phyloP scores from a whole-genome alignment of 2,797 vertebrate genomes.

The Hydrocynus forskahlii region DNA sequence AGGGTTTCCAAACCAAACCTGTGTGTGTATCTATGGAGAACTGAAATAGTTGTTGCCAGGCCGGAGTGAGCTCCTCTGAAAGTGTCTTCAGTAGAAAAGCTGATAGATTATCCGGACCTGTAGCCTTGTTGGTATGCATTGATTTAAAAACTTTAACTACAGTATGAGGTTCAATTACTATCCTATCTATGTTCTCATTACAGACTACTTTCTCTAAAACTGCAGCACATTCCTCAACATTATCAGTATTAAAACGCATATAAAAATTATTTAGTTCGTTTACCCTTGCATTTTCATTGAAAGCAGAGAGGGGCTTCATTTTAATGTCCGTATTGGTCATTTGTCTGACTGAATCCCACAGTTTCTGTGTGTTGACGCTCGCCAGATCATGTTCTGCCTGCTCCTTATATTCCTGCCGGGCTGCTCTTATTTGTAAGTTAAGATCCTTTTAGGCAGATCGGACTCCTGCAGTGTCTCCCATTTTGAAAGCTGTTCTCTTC shows the following conservation, averaged over 20 bases:
- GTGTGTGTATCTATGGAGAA: no score
- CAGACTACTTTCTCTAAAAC: no score
- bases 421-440: background rate
- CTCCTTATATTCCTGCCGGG: background rate
- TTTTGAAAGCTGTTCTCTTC: background rate
- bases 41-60: no score
- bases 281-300: background rate
- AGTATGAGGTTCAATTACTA: background rate
- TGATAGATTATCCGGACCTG: background rate
- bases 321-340: constrained; percentile 8
- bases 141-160: background rate
- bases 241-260: background rate
- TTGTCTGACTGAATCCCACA: constrained; percentile 22
- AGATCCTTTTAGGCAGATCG: background rate
- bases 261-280: constrained; percentile 3
- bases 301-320: background rate
- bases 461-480: background rate
- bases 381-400: constrained; percentile 1
- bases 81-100: no score
- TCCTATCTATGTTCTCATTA: no score
- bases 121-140: background rate
- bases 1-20: no score
- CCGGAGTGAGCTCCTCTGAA: no score
- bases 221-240: no score
- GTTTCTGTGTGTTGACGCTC: constrained; percentile 9